Conservation (phyloP, 2,113 vertebrate species). For the Odontesthes bonariensis region DNA sequence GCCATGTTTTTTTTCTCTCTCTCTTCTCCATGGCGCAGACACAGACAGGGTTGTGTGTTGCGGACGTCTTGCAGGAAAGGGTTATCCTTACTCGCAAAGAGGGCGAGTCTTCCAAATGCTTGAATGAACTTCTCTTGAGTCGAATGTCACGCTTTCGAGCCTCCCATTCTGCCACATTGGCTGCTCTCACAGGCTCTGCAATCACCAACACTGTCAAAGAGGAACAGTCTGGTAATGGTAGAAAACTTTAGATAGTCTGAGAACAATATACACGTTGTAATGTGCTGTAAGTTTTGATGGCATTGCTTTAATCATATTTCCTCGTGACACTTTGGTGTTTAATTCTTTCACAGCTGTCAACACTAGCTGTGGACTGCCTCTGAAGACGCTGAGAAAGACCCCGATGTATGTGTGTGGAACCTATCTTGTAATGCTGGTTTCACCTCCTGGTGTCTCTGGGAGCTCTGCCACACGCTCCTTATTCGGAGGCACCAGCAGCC, state of each 20-base stretch:
- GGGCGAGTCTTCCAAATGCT: conserved; percentile 98
- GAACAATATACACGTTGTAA: conserved; percentile 1
- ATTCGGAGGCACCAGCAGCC: conserved; percentile 94
- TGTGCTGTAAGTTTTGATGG: not conserved
- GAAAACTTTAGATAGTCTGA: conserved; percentile 1
- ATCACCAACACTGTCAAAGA: conserved; percentile 98
- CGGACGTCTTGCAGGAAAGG: conserved; percentile 91
- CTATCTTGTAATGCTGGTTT: conserved; percentile 95
- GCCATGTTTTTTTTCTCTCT: conserved; percentile 9
- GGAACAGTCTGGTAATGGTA: conserved; percentile 91
- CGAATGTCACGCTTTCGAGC: conserved; percentile 95
- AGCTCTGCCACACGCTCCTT: conserved; percentile 97
- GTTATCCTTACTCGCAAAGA: conserved; percentile 96
- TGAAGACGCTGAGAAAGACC: conserved; percentile 94
- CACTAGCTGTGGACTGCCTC: conserved; percentile 96
- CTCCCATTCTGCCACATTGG: conserved; percentile 95
- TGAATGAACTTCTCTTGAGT: conserved; percentile 98
- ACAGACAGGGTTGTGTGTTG: conserved; percentile 89
- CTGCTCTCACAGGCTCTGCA: conserved; percentile 95
- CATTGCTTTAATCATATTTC: not conserved
- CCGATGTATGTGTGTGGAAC: conserved; percentile 97
- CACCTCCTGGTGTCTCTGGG: conserved; percentile 94
- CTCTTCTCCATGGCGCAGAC: conserved; percentile 77
- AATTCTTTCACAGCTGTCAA: conserved; percentile 85
- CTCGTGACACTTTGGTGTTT: not conserved